Evolutionary conservation across 37 sponge, comb jelly and placozoan genomes (phyloP), one percentile per base, ranked within the genome.

Genomic region (Theonella swinhoei): DNA sequence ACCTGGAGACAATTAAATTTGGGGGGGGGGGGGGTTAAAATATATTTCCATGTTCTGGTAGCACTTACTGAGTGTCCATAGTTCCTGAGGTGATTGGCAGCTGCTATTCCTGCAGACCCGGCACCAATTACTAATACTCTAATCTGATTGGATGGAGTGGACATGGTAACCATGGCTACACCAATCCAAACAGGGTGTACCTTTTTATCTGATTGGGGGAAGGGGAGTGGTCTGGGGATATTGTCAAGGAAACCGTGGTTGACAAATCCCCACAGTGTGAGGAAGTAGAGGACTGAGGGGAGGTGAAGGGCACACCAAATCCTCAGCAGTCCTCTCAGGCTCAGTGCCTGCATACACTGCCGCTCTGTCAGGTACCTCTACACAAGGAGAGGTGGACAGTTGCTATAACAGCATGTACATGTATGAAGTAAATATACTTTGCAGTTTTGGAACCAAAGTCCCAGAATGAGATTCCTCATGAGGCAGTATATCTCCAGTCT

Each of bases 391-490:
- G 39, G 4, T 32, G 54, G 54, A n/a, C n/a, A n/a, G n/a, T n/a
- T n/a, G n/a, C n/a, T n/a, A n/a, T n/a, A n/a, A n/a, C n/a, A n/a
- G n/a, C n/a, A n/a, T n/a, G n/a, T n/a, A n/a, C n/a, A n/a, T n/a
- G n/a, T n/a, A n/a, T n/a, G n/a, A 31, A 31, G 68, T 9, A 1
- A 68, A 75, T 72, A 39, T 58, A 88, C 90, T 71, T 80, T 96
- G 75, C 83, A 85, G 76, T 90, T 90, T 62, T 38, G 68, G 83
- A 89, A 87, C 96, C 96, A 96, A 58, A 96, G 85, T 37, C 90
- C 88, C 14, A 96, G 83, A n/a, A 92, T 78, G 43, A 92, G 72
- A 67, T 96, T 96, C 34, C 96, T 71, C 59, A 96, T 72, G 61
- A 90, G 84, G 60, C 92, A 86, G 73, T 92, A 96, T 5, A 90